Conservation (phyloP, 2,113 vertebrate genomes). For the Thamnaconus septentrionalis region DNA sequence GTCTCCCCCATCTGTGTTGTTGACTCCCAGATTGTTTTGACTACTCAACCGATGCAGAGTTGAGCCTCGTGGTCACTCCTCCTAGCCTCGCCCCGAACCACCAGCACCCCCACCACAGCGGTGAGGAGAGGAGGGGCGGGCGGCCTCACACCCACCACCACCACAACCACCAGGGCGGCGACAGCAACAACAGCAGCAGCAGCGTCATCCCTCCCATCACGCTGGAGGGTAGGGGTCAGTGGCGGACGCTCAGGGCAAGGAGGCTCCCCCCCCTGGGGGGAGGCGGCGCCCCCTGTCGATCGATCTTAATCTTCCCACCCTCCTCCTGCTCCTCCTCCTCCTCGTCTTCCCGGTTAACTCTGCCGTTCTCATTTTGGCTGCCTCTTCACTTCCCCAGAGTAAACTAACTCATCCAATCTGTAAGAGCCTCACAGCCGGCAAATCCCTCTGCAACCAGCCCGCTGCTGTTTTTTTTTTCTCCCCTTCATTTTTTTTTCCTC, state of each 20-base stretch:
- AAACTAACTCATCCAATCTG: conserved; percentile 62
- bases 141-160: conserved; percentile 80
- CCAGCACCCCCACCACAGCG: conserved; percentile 69
- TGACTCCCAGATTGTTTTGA: conserved; percentile 99
- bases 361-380: conserved; percentile 49
- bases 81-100: conserved; percentile 80
- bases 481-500: too few species aligned
- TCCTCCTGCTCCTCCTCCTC: conserved; percentile 52
- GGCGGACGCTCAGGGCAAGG: conserved; percentile 60
- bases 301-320: conserved; percentile 44
- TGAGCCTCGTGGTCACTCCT: conserved; percentile 89
- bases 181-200: conserved; percentile 66
- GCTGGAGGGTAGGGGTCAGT: conserved; percentile 96
- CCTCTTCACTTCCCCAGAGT: conserved; percentile 66
- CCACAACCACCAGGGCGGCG: conserved; percentile 68
- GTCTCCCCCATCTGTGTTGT: conserved; percentile 87
- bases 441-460: conserved; percentile 30
- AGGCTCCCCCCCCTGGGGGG: conserved; percentile 68
- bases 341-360: conserved; percentile 50
- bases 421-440: conserved; percentile 43
- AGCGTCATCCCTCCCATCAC: conserved; percentile 89
- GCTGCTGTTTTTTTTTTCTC: conserved; percentile 9
- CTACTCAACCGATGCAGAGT: conserved; percentile 94
- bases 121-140: conserved; percentile 83
- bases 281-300: conserved; percentile 69